These are phyloP conservation scores for Diaphora mendica DNA, from an alignment of 2,888 invertebrate species.

Conservation along the genomic window DNA sequence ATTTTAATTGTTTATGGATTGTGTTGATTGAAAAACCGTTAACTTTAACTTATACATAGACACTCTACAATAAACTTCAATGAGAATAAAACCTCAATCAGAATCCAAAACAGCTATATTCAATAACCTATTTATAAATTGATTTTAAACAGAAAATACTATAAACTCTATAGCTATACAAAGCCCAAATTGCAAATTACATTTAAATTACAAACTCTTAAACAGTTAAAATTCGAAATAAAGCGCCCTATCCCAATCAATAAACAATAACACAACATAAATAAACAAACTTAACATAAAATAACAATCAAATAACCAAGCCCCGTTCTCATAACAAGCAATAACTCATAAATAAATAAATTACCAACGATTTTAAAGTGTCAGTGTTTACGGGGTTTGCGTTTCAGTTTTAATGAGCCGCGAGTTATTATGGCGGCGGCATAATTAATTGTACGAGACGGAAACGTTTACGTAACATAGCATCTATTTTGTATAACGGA, in stretches of 20 bases:
- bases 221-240: constrained; percentile 3
- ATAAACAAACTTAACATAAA: constrained; percentile 23
- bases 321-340: constrained; percentile 33
- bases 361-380: constrained; percentile 51
- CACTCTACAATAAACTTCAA: no score
- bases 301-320: constrained; percentile 18
- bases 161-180: background rate
- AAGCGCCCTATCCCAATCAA: constrained; percentile 11
- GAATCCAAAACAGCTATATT: background rate
- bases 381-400: constrained; percentile 49
- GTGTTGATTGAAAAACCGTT: no score
- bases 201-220: constrained; percentile 3
- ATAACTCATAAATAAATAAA: constrained; percentile 51
- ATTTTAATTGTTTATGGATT: no score
- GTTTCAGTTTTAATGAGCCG: constrained; percentile 54
- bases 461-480: constrained; percentile 43
- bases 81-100: background rate
- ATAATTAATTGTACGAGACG: constrained; percentile 47
- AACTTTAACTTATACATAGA: rapidly evolving
- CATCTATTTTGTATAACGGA: constrained; percentile 31
- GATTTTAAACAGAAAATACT: background rate
- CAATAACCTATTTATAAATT: background rate
- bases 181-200: background rate
- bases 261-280: constrained; percentile 15
- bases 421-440: constrained; percentile 43